Conservation (phyloP, 2,888 invertebrate genomes). For the Terebella lapidaria region DNA sequence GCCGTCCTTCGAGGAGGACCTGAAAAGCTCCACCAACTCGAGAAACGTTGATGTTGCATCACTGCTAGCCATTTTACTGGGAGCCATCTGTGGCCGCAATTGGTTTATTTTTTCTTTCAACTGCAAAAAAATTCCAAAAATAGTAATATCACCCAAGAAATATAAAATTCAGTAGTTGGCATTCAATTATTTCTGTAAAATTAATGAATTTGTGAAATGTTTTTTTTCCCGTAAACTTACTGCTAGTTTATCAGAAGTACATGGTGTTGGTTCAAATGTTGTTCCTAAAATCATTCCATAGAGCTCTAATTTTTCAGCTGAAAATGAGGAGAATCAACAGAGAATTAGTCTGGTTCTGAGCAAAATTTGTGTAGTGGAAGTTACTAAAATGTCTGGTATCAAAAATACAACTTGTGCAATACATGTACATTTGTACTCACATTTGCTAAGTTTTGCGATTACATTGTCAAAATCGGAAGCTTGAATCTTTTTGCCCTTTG, state of each 20-base stretch:
- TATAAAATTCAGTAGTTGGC: not conserved
- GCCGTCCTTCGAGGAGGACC: slow-evolving; percentile 61
- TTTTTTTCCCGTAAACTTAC: too few relatives aligned
- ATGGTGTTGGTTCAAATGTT: not conserved
- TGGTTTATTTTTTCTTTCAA: too few relatives aligned
- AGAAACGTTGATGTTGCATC: slow-evolving; percentile 65
- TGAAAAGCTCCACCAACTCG: slow-evolving; percentile 62
- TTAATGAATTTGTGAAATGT: too few relatives aligned
- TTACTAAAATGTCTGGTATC: not conserved
- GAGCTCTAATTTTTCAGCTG: not conserved
- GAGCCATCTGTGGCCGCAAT: too few relatives aligned
- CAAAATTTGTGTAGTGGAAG: not conserved
- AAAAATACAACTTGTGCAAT: not conserved
- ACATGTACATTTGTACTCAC: too few relatives aligned
- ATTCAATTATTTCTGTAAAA: too few relatives aligned
- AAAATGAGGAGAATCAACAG: not conserved
- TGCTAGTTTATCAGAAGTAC: not conserved
- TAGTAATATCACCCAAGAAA: not conserved
- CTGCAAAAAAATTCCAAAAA: too few relatives aligned
- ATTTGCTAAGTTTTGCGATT: not conserved
- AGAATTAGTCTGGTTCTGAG: too few relatives aligned
- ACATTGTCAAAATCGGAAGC: not conserved
- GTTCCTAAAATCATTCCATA: slow-evolving; percentile 3
- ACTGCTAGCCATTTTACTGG: slow-evolving; percentile 62
- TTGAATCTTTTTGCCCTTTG: not conserved